Percentiles rank a stretch among this genome's conserved stretches.
Conservation (phyloP, 2,888 invertebrate genomes). For the Ophioninae sp. region DNA sequence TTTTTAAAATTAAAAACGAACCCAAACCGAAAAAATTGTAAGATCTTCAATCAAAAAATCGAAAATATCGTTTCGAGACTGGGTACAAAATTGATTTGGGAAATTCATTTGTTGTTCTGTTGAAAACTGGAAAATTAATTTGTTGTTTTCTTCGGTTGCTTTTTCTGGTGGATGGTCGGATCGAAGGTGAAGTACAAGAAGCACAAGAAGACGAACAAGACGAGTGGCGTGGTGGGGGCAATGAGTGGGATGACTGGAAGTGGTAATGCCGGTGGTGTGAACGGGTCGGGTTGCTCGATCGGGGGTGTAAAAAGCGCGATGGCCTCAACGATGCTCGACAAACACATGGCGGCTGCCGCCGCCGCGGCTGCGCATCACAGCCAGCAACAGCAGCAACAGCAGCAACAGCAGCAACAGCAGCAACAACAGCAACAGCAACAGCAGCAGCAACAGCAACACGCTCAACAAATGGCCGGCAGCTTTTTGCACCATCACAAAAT, state of each 20-base stretch:
- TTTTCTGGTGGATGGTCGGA: constrained; percentile 15
- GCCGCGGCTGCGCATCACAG: constrained; percentile 78
- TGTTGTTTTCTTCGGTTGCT: not conserved
- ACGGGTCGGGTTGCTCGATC: constrained; percentile 76
- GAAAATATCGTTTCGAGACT: no score
- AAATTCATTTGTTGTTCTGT: no score
- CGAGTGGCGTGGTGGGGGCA: constrained; percentile 78
- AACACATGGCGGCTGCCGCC: constrained; percentile 80
- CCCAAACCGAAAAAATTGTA: not conserved
- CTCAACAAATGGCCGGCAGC: constrained; percentile 75
- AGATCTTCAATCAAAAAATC: no score
- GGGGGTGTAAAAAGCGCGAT: constrained; percentile 74
- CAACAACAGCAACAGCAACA: constrained; percentile 68
- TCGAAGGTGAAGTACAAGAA: constrained; percentile 96
- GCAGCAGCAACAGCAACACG: constrained; percentile 80
- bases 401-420: constrained; percentile 66
- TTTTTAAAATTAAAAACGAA: not conserved
- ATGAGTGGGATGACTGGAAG: constrained; percentile 78
- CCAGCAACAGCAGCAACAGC: constrained; percentile 78
- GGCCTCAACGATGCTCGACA: constrained; percentile 77
- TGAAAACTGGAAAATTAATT: not conserved
- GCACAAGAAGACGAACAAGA: constrained; percentile 92
- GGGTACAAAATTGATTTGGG: no score
- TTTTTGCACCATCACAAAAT: constrained; percentile 80
- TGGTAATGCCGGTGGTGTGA: constrained; percentile 77